Evolutionary conservation across 2,113 vertebrate genomes (phyloP).

Genomic region (Sterrhoptilus dennistouni): DNA sequence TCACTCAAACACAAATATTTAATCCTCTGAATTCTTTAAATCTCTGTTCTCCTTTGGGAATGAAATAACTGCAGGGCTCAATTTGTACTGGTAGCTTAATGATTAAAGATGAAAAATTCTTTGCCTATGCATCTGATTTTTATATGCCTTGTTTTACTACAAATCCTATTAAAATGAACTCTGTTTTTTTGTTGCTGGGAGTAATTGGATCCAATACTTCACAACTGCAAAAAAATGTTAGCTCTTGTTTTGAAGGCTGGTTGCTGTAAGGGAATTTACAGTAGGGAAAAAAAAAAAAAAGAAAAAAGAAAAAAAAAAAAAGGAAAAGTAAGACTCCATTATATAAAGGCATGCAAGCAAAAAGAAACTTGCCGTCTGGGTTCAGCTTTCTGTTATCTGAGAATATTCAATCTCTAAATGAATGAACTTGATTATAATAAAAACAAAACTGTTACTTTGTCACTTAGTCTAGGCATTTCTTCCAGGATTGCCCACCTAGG

Average conservation of each 20-base stretch:
- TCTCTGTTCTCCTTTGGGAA: slow-evolving; percentile 80
- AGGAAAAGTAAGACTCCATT: neutral
- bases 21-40: slow-evolving; percentile 83
- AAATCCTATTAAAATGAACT: slow-evolving; percentile 85
- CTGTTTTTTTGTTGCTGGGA: slow-evolving; percentile 75
- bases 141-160: slow-evolving; percentile 79
- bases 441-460: neutral
- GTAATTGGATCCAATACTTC: slow-evolving; percentile 82
- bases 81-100: slow-evolving; percentile 86
- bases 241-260: slow-evolving; percentile 64
- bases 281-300: neutral
- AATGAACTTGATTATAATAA: neutral
- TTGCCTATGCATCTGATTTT: slow-evolving; percentile 84
- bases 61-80: slow-evolving; percentile 82
- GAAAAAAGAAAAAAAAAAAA: neutral
- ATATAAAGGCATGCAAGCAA: neutral
- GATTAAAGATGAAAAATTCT: slow-evolving; percentile 85
- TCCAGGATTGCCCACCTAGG: neutral
- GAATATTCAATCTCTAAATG: neutral
- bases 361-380: neutral
- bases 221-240: slow-evolving; percentile 63
- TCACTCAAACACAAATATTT: slow-evolving; percentile 83
- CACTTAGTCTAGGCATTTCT: neutral
- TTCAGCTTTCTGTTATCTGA: neutral
- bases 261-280: slow-evolving; percentile 58